Evolutionary conservation across 2,888 invertebrate genomes (phyloP).

Genomic region (Germaria angustata): DNA sequence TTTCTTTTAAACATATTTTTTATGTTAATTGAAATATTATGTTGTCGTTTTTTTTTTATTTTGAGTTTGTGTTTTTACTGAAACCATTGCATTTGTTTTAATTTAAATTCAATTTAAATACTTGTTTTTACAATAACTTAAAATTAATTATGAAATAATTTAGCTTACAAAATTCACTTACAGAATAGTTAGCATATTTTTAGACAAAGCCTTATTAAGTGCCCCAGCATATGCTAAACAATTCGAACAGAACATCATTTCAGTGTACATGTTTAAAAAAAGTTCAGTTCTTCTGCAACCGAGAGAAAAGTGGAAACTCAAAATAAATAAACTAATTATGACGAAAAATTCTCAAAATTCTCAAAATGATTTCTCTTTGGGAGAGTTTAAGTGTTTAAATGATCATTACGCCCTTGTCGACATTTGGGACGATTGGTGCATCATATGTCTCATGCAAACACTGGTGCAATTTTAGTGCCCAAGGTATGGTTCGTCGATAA

Average conservation of each 20-base stretch:
- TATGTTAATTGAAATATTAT: slow-evolving; percentile 33
- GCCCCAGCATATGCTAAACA: not conserved
- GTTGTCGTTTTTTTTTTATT: slow-evolving; percentile 1
- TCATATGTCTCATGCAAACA: too few relatives aligned
- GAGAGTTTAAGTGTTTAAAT: too few relatives aligned
- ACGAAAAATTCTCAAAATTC: too few relatives aligned
- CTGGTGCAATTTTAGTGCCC: too few relatives aligned
- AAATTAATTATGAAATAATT: not conserved
- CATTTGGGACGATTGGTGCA: too few relatives aligned
- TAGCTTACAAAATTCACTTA: not conserved
- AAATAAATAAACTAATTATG: too few relatives aligned
- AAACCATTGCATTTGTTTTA: slow-evolving; percentile 32
- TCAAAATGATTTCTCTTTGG: too few relatives aligned
- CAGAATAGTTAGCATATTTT: not conserved
- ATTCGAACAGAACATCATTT: not conserved
- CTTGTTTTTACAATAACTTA: slow-evolving; percentile 35
- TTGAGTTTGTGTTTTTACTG: slow-evolving; percentile 14
- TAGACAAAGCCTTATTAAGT: not conserved
- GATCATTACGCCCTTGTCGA: too few relatives aligned
- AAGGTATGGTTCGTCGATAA: too few relatives aligned
- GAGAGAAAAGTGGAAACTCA: not conserved
- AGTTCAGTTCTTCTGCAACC: not conserved
- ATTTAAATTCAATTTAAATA: slow-evolving; percentile 25
- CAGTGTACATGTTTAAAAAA: not conserved
- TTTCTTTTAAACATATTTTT: slow-evolving; percentile 17